phyloP scores from a whole-genome alignment of 2,888 invertebrate genomes.

The Scaptomyza flava region DNA sequence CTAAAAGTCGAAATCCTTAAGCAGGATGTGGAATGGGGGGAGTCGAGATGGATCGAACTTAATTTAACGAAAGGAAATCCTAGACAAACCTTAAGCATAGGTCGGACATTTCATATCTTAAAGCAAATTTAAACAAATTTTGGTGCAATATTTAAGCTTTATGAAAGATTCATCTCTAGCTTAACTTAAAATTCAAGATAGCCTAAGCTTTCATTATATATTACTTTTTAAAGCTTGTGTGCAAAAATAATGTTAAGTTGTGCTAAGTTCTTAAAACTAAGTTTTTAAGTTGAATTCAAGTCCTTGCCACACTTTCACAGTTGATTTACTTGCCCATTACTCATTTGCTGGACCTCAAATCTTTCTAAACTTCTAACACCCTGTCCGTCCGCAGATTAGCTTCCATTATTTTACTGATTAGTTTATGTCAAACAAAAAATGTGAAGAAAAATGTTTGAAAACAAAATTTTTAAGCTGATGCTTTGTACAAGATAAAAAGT shows the following conservation, averaged over 20 bases:
- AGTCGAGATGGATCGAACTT: background rate
- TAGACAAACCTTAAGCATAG: background rate
- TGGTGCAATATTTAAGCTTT: no score
- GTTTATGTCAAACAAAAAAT: background rate
- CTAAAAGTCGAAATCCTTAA: constrained; percentile 3
- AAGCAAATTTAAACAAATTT: no score
- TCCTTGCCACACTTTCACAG: background rate
- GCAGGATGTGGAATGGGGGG: background rate
- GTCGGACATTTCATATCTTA: no score
- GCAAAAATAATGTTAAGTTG: no score
- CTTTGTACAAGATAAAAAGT: constrained; percentile 42
- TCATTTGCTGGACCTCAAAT: background rate
- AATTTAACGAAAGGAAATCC: background rate
- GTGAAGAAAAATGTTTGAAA: constrained; percentile 9
- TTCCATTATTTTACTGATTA: background rate
- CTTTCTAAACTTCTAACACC: background rate
- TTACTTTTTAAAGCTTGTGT: no score
- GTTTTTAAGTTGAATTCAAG: background rate
- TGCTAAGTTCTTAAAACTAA: background rate
- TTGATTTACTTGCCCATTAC: background rate
- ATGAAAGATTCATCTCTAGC: no score
- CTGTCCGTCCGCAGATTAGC: background rate
- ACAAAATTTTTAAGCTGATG: constrained; percentile 39
- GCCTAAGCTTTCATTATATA: no score
- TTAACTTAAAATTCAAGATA: no score